These are phyloP conservation scores for Semaprochilodus insignis DNA, from an alignment of 2,797 vertebrate species.

Conservation along the genomic window DNA sequence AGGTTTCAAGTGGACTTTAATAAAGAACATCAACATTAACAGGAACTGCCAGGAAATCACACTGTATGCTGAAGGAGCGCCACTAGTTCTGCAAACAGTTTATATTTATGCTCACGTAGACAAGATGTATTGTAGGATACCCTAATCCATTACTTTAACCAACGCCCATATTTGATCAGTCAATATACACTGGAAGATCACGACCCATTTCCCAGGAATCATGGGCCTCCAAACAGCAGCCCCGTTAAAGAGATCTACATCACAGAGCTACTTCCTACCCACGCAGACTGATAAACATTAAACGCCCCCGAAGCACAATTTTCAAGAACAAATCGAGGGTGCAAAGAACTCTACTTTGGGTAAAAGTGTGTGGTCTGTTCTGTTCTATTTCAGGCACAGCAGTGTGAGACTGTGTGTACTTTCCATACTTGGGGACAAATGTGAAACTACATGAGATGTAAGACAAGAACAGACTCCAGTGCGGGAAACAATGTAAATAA, in stretches of 20 bases:
- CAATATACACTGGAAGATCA: background rate
- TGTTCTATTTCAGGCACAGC: background rate
- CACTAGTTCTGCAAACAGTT: background rate
- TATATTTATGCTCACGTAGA: background rate
- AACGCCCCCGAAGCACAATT: background rate
- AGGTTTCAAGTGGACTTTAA: background rate
- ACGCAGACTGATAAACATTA: background rate
- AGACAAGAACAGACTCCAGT: background rate
- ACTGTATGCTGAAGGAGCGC: background rate
- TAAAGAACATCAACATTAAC: background rate
- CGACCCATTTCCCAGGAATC: background rate
- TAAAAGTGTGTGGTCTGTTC: background rate
- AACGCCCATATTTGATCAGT: background rate
- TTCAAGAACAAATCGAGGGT: background rate
- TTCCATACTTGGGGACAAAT: background rate
- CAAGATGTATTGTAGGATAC: background rate
- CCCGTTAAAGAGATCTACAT: background rate
- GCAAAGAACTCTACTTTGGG: background rate
- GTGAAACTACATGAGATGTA: background rate
- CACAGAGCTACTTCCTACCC: background rate
- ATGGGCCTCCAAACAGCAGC: background rate
- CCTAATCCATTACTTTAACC: background rate
- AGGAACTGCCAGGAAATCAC: background rate
- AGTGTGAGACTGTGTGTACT: background rate
- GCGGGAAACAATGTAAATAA: conserved; percentile 6